phyloP scores from a whole-genome alignment of 2,888 invertebrate genomes.

The Erebia ligea region DNA sequence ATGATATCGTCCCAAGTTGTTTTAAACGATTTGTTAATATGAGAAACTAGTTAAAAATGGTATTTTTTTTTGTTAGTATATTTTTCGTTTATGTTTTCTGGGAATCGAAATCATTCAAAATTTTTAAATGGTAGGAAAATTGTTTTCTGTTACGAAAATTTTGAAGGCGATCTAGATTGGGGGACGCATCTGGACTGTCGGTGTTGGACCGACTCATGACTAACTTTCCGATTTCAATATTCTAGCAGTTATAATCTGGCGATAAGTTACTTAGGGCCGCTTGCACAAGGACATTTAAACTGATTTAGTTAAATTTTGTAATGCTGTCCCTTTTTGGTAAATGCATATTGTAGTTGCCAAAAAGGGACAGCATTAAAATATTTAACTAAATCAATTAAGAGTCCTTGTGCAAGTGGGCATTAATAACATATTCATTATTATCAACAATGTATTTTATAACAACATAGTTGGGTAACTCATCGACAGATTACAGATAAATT shows the following conservation, averaged over 20 bases:
- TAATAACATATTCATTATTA: too few relatives aligned
- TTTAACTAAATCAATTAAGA: too few relatives aligned
- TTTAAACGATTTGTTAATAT: conserved; percentile 77
- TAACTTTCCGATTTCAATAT: neutral
- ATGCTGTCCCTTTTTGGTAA: too few relatives aligned
- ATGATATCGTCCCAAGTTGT: conserved; percentile 80
- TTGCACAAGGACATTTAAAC: too few relatives aligned
- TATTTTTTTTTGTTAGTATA: conserved; percentile 71
- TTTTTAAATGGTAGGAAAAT: conserved; percentile 43
- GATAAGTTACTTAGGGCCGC: too few relatives aligned
- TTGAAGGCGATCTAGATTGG: conserved; percentile 23
- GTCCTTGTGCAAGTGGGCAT: too few relatives aligned
- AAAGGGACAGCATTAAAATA: too few relatives aligned
- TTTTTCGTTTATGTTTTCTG: conserved; percentile 64
- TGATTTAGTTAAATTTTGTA: too few relatives aligned
- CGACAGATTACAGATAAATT: too few relatives aligned
- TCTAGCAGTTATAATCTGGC: neutral
- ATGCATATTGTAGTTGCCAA: too few relatives aligned
- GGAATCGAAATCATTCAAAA: conserved; percentile 53
- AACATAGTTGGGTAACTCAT: too few relatives aligned
- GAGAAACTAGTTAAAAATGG: conserved; percentile 61
- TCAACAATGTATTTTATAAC: too few relatives aligned
- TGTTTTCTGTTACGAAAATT: conserved; percentile 44
- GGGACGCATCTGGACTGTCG: conserved; percentile 32
- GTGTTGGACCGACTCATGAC: conserved; percentile 19